These are phyloP conservation scores for Pristionchus arcanus DNA, from an alignment of 2,888 invertebrate genomes.

Conservation along the genomic window DNA sequence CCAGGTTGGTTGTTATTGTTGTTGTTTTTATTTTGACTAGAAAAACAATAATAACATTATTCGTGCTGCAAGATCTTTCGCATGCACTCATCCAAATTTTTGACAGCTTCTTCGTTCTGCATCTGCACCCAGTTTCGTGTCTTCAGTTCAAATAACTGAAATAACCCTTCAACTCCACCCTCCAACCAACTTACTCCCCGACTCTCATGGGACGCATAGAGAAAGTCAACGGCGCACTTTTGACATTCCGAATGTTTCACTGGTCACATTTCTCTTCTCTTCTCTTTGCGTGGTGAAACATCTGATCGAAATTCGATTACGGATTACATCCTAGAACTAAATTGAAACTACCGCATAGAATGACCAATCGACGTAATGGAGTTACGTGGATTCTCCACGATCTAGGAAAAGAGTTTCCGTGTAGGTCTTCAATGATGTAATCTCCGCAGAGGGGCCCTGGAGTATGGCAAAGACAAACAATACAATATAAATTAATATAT, in stretches of 20 bases:
- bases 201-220: not conserved
- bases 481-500: not conserved
- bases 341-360: conserved; percentile 14
- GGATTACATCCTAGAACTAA: not conserved
- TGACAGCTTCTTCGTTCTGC: not conserved
- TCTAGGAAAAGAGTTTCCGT: conserved; percentile 6
- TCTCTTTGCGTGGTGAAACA: not conserved
- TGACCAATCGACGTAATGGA: not conserved
- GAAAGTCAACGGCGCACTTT: not conserved
- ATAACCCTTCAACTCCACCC: not conserved
- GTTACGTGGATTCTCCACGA: not conserved
- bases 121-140: not conserved
- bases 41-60: not conserved
- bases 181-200: conserved; percentile 4
- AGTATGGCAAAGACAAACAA: not conserved
- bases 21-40: not conserved
- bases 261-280: not conserved
- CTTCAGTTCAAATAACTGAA: not conserved
- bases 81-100: not conserved
- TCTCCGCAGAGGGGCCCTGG: not conserved
- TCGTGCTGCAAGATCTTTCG: not conserved
- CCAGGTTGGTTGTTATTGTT: conserved; percentile 58
- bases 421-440: not conserved
- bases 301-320: conserved; percentile 25
- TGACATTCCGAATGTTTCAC: conserved; percentile 30